Evolutionary conservation across 2,797 vertebrate species (phyloP), one percentile per base, ranked within the genome.

Genomic region (Heterohyrax brucei): DNA sequence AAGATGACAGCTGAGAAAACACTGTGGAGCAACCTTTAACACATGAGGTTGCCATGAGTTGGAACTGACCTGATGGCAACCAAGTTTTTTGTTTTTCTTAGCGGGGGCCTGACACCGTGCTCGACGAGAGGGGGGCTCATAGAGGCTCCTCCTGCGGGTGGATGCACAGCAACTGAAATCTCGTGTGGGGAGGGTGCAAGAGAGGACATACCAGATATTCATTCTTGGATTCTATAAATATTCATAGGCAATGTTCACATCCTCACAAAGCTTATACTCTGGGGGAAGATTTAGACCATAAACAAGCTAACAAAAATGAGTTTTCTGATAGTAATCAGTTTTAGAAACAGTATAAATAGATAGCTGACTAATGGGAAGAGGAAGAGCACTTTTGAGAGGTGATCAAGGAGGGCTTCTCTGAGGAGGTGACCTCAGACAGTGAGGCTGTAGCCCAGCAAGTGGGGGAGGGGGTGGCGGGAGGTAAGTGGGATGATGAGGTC

Each of bases 201-300:
- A 3, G 50, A 13, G 44, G 30, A 62, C 24, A 48, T 0, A 0
- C 39, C 0, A 1, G 46, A 1, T 5, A 0, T 30, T 10, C 2
- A 1, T 21, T 48, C 18, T 1, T 1, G 4, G 75, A 1, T 5
- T 28, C 50, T 59, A 0, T 4, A 2, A 8, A 9, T 8, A 30
- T 64, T 79, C 79, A 14, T 5, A 46, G 82, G 61, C 30, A 1
- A 2, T 4, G n/a, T 61, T 16, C 53, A 0, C 9, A 39, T 5
- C 19, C 19, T 53, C 26, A n/a, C 5, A 56, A 19, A 50, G 14
- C 61, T 87, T 81, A 4, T 0, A 9, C 83, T 44, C 48, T 44
- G 26, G 33, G n/a, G 70, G 81, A 24, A 78, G 53, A 39, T 46
- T 44, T 33, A 53, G 44, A 39, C 8, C 33, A 0, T 4, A 21